Percentiles rank a stretch among this genome's conserved stretches.
Evolutionary conservation across 1,140 invertebrate genomes (phyloP).

Genomic region (Ectropis grisescens): DNA sequence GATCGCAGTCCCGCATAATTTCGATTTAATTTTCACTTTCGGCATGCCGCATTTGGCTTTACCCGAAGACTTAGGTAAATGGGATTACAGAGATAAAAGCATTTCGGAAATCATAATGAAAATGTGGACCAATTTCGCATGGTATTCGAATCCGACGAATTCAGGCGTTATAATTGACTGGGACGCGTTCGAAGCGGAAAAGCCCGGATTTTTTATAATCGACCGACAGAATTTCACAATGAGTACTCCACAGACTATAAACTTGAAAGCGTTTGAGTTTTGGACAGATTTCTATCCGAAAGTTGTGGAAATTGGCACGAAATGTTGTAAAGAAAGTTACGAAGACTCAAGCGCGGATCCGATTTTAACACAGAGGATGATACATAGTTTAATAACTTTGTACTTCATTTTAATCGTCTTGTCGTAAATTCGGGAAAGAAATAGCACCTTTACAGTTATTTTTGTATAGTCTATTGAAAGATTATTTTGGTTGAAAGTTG

Average conservation of each 20-base stretch:
- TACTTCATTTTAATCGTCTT: constrained; percentile 29
- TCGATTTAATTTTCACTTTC: constrained; percentile 83
- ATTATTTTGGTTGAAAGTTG: constrained; percentile 10
- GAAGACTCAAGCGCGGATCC: constrained; percentile 42
- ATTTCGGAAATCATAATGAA: constrained; percentile 83
- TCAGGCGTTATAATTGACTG: constrained; percentile 77
- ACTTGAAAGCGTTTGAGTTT: constrained; percentile 83
- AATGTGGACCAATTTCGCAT: constrained; percentile 82
- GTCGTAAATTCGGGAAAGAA: constrained; percentile 17
- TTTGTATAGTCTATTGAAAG: constrained; percentile 46
- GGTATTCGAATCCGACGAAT: constrained; percentile 78
- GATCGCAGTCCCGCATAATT: constrained; percentile 83
- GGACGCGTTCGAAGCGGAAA: constrained; percentile 75
- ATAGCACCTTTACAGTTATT: constrained; percentile 30
- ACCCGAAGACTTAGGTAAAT: constrained; percentile 69
- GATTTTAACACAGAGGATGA: constrained; percentile 15
- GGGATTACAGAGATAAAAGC: constrained; percentile 82
- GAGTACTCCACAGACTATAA: constrained; percentile 73
- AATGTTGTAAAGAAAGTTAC: constrained; percentile 76
- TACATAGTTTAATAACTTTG: constrained; percentile 27
- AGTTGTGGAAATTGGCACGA: constrained; percentile 75
- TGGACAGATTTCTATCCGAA: constrained; percentile 87
- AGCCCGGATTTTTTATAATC: constrained; percentile 78
- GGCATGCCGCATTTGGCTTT: constrained; percentile 78
- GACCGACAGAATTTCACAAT: constrained; percentile 80